These are phyloP conservation scores for Caenorhabditis sp. DNA, from an alignment of 2,888 invertebrate genomes.

Conservation along the genomic window DNA sequence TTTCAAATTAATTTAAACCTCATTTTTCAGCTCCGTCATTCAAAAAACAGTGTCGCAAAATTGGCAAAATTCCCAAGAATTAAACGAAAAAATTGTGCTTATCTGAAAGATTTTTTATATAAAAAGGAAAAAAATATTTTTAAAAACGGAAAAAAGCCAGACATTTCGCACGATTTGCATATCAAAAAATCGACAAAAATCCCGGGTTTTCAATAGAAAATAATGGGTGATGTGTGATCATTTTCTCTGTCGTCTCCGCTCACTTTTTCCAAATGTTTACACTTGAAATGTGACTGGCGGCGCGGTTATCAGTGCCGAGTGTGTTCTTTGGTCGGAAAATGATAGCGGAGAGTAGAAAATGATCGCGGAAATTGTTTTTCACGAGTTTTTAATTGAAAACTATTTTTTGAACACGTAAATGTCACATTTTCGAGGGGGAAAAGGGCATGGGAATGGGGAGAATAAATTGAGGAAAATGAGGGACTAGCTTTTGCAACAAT, in stretches of 20 bases:
- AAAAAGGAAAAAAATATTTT: too few species aligned
- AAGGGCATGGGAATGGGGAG: not conserved
- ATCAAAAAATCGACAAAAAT: not conserved
- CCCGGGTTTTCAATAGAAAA: constrained; percentile 5
- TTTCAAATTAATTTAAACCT: constrained; percentile 13
- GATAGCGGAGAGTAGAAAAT: constrained; percentile 29
- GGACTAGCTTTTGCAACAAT: constrained; percentile 19
- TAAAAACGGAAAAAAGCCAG: too few species aligned
- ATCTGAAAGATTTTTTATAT: constrained; percentile 15
- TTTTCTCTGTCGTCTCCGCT: constrained; percentile 35
- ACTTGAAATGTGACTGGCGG: constrained; percentile 54
- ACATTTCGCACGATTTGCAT: constrained; percentile 31
- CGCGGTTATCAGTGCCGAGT: constrained; percentile 29
- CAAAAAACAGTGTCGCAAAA: constrained; percentile 2
- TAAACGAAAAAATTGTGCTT: not conserved
- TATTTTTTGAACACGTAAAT: too few species aligned
- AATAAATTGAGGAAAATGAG: not conserved
- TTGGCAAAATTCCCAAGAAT: not conserved
- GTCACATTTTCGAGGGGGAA: too few species aligned
- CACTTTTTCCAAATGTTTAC: constrained; percentile 36
- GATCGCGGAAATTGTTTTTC: not conserved
- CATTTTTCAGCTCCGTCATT: constrained; percentile 46
- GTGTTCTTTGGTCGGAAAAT: constrained; percentile 36
- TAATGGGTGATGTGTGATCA: constrained; percentile 33
- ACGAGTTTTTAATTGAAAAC: not conserved